Conservation (phyloP, 2,797 vertebrate species). For the Typhlichthys eigenmanni region DNA sequence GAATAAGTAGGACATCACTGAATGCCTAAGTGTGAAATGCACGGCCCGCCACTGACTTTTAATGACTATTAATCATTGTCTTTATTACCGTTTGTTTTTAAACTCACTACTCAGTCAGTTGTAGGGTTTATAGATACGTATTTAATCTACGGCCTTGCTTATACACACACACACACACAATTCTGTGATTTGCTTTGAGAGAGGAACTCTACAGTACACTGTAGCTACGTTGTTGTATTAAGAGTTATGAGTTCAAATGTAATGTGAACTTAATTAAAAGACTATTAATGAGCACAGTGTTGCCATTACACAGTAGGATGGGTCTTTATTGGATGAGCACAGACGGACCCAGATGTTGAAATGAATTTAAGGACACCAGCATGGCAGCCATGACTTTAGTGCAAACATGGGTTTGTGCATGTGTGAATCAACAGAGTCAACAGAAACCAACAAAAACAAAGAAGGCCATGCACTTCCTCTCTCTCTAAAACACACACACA, state of each 20-base stretch:
- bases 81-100: slow-evolving; percentile 24
- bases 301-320: slow-evolving; percentile 15
- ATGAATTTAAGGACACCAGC: slow-evolving; percentile 64
- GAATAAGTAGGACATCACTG: too few species aligned
- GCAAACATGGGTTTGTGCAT: slow-evolving; percentile 4
- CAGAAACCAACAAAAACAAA: too few species aligned
- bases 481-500: neutral
- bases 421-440: slow-evolving; percentile 4
- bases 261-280: slow-evolving; percentile 53
- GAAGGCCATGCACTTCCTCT: slow-evolving; percentile 12
- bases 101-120: slow-evolving; percentile 35
- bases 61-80: slow-evolving; percentile 22
- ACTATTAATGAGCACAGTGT: slow-evolving; percentile 51
- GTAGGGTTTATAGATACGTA: slow-evolving; percentile 14
- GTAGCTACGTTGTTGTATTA: slow-evolving; percentile 27
- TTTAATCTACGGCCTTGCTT: slow-evolving; percentile 1
- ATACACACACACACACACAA: neutral
- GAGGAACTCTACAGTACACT: slow-evolving; percentile 8
- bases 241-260: slow-evolving; percentile 42
- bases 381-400: slow-evolving; percentile 45
- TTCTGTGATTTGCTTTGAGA: slow-evolving; percentile 12
- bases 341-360: slow-evolving; percentile 55
- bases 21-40: too few species aligned
- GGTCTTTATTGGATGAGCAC: slow-evolving; percentile 39
- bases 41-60: too few species aligned